Evolutionary conservation across 2,797 vertebrate genomes (phyloP), one percentile per base, ranked within the genome.

Genomic region (Alosa sapidissima): DNA sequence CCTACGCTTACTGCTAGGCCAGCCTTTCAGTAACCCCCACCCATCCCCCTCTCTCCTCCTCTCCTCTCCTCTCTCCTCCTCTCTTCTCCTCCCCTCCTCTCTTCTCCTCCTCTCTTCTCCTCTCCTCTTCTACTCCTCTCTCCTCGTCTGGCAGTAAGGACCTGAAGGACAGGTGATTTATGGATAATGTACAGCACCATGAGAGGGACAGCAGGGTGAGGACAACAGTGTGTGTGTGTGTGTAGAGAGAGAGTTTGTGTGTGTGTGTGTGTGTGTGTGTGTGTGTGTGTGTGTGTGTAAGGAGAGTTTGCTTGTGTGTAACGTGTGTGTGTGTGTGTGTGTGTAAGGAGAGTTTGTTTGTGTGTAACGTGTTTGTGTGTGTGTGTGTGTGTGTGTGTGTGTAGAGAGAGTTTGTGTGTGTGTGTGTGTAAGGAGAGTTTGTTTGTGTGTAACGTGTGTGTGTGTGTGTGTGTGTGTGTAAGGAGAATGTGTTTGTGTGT

Each of bases 121-220:
- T 28, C 28, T 28, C 28, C 28, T 28, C 28, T 28, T 28, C 28
- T 28, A 28, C 28, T 28, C 28, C 28, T 28, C 28, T 28, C 28
- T 28, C 28, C 28, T 0, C 28, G 16, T 19, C 55, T 58, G 5
- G 33, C 65, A 41, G 65, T 72, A 28, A 72, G 65, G 33, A 28
- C 28, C 65, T 72, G 65, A 72, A 72, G 65, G 65, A 72, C 65
- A 72, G 65, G 65, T 72, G 65, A 72, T 72, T 72, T 72, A 72
- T 72, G 65, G 65, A 11, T 72, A 72, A 72, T 72, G 10, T 41
- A 72, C 65, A 14, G 33, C 11, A 24, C 65, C 28, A 41, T 36
- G 65, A 72, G 28, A 41, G 65, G 65, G 65, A 41, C 65, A 72
- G 65, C 10, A 28, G 65, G 28, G 65, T 33, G 0, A 16, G 3